These are phyloP conservation scores for Hermaeophaga mercurialis DNA, from an alignment of 2,888 invertebrate genomes.

Conservation along the genomic window DNA sequence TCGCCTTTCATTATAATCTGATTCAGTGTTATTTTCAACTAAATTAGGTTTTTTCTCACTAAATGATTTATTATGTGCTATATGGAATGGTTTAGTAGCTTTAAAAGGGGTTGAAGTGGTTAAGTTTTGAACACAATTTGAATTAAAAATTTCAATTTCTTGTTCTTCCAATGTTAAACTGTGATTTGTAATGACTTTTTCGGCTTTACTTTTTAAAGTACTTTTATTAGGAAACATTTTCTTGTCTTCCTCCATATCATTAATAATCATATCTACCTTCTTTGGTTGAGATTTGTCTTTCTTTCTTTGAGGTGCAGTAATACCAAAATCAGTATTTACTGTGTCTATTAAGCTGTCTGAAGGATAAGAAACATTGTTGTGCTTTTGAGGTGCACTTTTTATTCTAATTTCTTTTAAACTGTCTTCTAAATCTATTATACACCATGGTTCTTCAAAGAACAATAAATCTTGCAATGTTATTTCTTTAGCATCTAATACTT, in stretches of 20 bases:
- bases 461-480: conserved; percentile 34
- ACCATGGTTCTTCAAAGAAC: conserved; percentile 35
- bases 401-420: conserved; percentile 23
- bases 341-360: not conserved
- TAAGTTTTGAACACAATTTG: not conserved
- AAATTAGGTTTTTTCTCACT: not conserved
- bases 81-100: conserved; percentile 12
- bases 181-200: conserved; percentile 20
- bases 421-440: conserved; percentile 27
- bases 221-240: not conserved
- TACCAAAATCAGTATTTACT: not conserved
- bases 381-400: conserved; percentile 22
- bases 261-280: not conserved
- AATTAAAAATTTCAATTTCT: conserved; percentile 31
- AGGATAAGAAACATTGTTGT: not conserved
- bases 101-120: conserved; percentile 7
- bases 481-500: conserved; percentile 38
- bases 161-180: conserved; percentile 25
- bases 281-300: not conserved
- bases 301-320: not conserved
- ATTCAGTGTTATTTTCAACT: not conserved
- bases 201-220: not conserved
- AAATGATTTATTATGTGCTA: not conserved
- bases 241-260: not conserved
- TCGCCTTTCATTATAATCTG: not conserved